phyloP scores from a whole-genome alignment of 1,140 invertebrate species.

The Drosophila pallidifrons region DNA sequence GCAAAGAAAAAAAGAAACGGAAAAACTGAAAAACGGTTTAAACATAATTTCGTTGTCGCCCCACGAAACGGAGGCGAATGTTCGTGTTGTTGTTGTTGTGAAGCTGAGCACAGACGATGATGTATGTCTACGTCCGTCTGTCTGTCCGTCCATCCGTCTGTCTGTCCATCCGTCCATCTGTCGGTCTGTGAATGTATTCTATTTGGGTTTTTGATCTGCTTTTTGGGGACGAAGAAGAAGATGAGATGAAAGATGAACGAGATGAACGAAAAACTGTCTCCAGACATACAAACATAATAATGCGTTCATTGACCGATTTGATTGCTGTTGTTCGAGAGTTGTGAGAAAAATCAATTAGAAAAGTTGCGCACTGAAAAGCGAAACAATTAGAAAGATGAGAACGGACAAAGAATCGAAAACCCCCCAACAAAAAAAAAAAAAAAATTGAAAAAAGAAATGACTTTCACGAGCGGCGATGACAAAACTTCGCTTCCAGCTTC shows the following conservation, averaged over 20 bases:
- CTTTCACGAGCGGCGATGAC: conserved; percentile 4
- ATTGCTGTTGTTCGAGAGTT: conserved; percentile 18
- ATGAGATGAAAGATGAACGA: conserved; percentile 3
- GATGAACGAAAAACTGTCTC: conserved; percentile 20
- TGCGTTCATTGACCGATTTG: conserved; percentile 77
- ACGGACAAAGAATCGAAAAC: conserved; percentile 61
- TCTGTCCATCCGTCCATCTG: neutral
- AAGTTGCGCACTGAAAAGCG: conserved; percentile 53
- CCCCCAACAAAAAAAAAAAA: neutral
- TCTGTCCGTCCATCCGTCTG: neutral
- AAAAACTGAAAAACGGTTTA: conserved; percentile 34
- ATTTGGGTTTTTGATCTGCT: conserved; percentile 33
- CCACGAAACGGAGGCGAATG: conserved; percentile 3
- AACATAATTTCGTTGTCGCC: conserved; percentile 44
- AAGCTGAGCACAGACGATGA: conserved; percentile 8
- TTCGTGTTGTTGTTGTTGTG: neutral
- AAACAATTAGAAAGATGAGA: conserved; percentile 70
- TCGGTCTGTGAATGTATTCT: conserved; percentile 13
- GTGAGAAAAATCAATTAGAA: conserved; percentile 81
- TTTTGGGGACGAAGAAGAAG: neutral
- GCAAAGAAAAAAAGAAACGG: conserved; percentile 9
- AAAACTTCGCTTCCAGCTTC: conserved; percentile 1
- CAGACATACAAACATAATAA: conserved; percentile 48
- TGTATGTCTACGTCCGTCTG: conserved; percentile 19
- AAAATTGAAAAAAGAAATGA: conserved; percentile 4